Conservation (phyloP, 2,888 invertebrate genomes). For the Myopa tessellatipennis region DNA sequence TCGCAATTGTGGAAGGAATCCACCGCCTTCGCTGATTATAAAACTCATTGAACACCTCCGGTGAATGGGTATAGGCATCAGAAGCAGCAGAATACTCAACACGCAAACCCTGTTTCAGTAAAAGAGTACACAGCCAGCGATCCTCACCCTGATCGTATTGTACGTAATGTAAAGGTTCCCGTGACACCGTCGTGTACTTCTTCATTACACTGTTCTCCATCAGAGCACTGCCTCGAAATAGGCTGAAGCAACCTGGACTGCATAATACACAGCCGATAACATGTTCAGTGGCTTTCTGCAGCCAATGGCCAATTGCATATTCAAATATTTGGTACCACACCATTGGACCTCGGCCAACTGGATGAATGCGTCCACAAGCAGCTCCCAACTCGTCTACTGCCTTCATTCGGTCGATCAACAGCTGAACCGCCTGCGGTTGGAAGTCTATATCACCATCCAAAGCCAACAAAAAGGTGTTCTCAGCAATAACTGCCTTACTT, state of each 20-base stretch:
- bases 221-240: constrained; percentile 87
- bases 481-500: constrained; percentile 75
- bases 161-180: constrained; percentile 85
- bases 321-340: constrained; percentile 91
- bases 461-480: constrained; percentile 86
- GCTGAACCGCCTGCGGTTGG: constrained; percentile 81
- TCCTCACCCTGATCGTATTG: constrained; percentile 98
- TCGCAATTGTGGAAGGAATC: constrained; percentile 97
- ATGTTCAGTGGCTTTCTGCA: constrained; percentile 92
- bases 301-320: constrained; percentile 93
- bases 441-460: constrained; percentile 93
- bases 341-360: constrained; percentile 84
- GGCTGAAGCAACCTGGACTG: constrained; percentile 91
- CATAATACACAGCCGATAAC: constrained; percentile 91
- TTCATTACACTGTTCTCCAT: constrained; percentile 93
- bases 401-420: constrained; percentile 87
- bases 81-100: constrained; percentile 96
- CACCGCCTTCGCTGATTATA: constrained; percentile 94
- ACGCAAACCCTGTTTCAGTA: constrained; percentile 90
- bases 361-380: constrained; percentile 91
- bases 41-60: constrained; percentile 92
- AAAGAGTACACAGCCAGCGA: constrained; percentile 92
- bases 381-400: constrained; percentile 84
- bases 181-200: constrained; percentile 83
- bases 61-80: constrained; percentile 94